Evolutionary conservation across 2,888 invertebrate species (phyloP).

Genomic region (Meganola albula): DNA sequence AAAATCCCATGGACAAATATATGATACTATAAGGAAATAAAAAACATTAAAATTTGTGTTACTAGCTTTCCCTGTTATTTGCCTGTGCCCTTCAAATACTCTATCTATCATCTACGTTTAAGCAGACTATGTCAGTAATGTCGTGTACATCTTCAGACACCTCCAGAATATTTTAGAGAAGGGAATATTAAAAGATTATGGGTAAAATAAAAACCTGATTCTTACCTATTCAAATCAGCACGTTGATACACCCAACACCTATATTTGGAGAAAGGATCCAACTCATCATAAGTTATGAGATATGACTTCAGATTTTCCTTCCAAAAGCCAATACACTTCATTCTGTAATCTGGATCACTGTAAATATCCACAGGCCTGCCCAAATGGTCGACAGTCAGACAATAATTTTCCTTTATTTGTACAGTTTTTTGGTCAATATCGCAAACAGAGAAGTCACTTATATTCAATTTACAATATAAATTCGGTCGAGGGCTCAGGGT

Average conservation of each 20-base stretch:
- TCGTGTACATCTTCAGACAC: too few relatives aligned
- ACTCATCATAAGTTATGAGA: slow-evolving; percentile 95
- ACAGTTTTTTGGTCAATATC: slow-evolving; percentile 96
- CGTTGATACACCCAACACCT: slow-evolving; percentile 99
- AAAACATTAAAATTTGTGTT: too few relatives aligned
- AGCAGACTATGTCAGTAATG: too few relatives aligned
- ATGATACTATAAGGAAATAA: too few relatives aligned
- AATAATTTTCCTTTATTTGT: slow-evolving; percentile 96
- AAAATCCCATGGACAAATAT: too few relatives aligned
- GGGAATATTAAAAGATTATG: too few relatives aligned
- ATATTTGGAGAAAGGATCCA: slow-evolving; percentile 96
- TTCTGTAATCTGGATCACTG: slow-evolving; percentile 96
- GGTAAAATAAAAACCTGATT: too few relatives aligned
- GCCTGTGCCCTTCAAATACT: too few relatives aligned
- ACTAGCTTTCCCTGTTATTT: too few relatives aligned
- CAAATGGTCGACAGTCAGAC: slow-evolving; percentile 96
- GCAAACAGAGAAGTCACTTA: slow-evolving; percentile 97
- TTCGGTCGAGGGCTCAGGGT: slow-evolving; percentile 95
- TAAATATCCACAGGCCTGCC: slow-evolving; percentile 97
- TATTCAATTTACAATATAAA: slow-evolving; percentile 93
- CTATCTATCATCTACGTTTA: too few relatives aligned
- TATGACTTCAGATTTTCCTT: slow-evolving; percentile 98
- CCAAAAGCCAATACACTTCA: slow-evolving; percentile 99
- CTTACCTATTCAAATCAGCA: slow-evolving; percentile 90
- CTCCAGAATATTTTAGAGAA: too few relatives aligned